These are phyloP conservation scores for Spisula subtruncata DNA, from an alignment of 2,888 invertebrate genomes.

Conservation along the genomic window DNA sequence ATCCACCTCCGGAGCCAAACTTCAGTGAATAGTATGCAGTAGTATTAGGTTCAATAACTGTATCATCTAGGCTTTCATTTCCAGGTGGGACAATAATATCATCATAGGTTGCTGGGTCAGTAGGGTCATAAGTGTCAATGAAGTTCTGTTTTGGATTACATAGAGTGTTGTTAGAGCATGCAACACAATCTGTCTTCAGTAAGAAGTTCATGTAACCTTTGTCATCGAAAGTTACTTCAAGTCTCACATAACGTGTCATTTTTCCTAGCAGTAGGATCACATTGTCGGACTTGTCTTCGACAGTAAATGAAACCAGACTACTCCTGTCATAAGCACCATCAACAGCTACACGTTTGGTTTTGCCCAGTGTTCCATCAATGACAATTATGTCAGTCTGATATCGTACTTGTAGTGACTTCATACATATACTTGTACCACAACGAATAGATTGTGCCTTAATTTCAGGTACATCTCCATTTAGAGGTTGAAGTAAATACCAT, in stretches of 20 bases:
- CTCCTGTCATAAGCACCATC: conserved; percentile 43
- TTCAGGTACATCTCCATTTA: conserved; percentile 39
- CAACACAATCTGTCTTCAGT: conserved; percentile 52
- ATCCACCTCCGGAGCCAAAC: conserved; percentile 38
- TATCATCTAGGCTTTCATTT: conserved; percentile 41
- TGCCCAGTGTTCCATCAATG: conserved; percentile 42
- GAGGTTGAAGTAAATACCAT: conserved; percentile 47
- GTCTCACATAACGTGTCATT: conserved; percentile 19
- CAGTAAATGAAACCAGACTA: conserved; percentile 40
- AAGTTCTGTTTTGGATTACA: conserved; percentile 54
- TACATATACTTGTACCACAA: conserved; percentile 56
- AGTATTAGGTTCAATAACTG: conserved; percentile 54
- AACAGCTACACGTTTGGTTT: conserved; percentile 26
- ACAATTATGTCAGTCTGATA: conserved; percentile 47
- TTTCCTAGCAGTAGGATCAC: conserved; percentile 26
- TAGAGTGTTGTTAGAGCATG: conserved; percentile 47
- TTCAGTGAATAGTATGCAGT: conserved; percentile 43
- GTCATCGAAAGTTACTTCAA: conserved; percentile 44
- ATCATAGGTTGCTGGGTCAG: conserved; percentile 40
- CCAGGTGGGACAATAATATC: conserved; percentile 43
- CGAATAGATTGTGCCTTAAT: conserved; percentile 50
- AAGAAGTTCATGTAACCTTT: conserved; percentile 49
- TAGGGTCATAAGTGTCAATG: conserved; percentile 36
- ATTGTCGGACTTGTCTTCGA: conserved; percentile 37
- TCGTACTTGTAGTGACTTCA: conserved; percentile 43